Percentiles rank a stretch among this genome's conserved stretches.
Evolutionary conservation across 2,888 invertebrate genomes (phyloP).

Genomic region (Melanotus villosus): DNA sequence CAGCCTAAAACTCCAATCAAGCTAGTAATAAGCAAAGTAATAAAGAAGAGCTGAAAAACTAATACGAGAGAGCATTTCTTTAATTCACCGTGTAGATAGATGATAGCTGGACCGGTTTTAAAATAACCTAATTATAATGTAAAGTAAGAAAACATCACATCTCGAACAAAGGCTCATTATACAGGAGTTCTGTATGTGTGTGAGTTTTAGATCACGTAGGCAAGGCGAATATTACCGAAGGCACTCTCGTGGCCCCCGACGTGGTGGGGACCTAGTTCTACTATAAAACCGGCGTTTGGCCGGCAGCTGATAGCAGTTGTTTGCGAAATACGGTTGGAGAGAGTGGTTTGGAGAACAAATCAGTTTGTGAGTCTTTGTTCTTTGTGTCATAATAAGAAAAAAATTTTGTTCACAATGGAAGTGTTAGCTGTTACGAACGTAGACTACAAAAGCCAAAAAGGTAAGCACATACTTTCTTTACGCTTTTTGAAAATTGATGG

Average conservation of each 20-base stretch:
- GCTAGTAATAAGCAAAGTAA: neutral
- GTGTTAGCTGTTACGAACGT: constrained; percentile 45
- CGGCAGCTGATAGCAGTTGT: constrained; percentile 43
- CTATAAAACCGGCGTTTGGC: constrained; percentile 44
- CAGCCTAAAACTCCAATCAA: too few species aligned
- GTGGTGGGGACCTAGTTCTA: constrained; percentile 1
- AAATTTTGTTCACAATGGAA: constrained; percentile 41
- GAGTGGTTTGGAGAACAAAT: constrained; percentile 7
- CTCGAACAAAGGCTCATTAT: constrained; percentile 48
- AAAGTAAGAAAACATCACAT: constrained; percentile 42
- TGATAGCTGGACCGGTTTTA: constrained; percentile 36
- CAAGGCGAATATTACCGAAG: constrained; percentile 39
- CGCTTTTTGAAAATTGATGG: neutral
- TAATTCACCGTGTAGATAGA: constrained; percentile 16
- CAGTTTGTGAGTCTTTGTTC: constrained; percentile 38
- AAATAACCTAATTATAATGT: constrained; percentile 43
- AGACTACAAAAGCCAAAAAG: constrained; percentile 45
- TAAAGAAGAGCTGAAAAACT: neutral
- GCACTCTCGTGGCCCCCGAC: neutral
- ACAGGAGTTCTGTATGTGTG: constrained; percentile 41
- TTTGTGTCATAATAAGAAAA: constrained; percentile 34
- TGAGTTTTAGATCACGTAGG: constrained; percentile 48
- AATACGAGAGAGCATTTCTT: neutral
- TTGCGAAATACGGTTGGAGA: constrained; percentile 8
- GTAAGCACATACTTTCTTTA: constrained; percentile 28